phyloP scores from a whole-genome alignment of 2,113 vertebrate genomes.

The Toxotes chatareus region DNA sequence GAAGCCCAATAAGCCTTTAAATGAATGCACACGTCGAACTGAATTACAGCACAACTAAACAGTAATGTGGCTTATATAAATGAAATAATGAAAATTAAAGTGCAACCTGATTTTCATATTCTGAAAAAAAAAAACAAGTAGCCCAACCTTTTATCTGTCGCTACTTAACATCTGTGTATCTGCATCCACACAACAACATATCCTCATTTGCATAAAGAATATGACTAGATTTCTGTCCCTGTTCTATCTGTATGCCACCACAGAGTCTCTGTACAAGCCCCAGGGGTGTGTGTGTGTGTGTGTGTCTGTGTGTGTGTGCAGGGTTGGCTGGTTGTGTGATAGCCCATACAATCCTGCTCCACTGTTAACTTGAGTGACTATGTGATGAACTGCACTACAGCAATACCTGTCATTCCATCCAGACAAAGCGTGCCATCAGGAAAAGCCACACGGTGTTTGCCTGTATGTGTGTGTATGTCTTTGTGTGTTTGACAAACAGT shows the following conservation, averaged over 20 bases:
- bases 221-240: slow-evolving; percentile 19
- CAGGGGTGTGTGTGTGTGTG: slow-evolving; percentile 27
- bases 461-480: not conserved
- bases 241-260: slow-evolving; percentile 25
- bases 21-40: not conserved
- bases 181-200: slow-evolving; percentile 15
- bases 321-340: slow-evolving; percentile 50
- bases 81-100: not conserved
- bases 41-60: not conserved
- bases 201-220: slow-evolving; percentile 46
- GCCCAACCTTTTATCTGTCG: not conserved
- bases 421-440: slow-evolving; percentile 48
- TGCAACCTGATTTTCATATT: slow-evolving; percentile 14
- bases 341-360: slow-evolving; percentile 43
- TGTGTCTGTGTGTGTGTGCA: not conserved
- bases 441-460: slow-evolving; percentile 10
- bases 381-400: slow-evolving; percentile 65
- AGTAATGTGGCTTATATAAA: not conserved
- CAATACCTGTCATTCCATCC: slow-evolving; percentile 54
- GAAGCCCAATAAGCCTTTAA: not conserved
- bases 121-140: slow-evolving; percentile 30
- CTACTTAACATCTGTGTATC: slow-evolving; percentile 10
- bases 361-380: slow-evolving; percentile 59
- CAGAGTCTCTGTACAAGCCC: slow-evolving; percentile 23
- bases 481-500: not conserved